phyloP scores from a whole-genome alignment of 1,140 invertebrate species.

The Dysdera silvatica region DNA sequence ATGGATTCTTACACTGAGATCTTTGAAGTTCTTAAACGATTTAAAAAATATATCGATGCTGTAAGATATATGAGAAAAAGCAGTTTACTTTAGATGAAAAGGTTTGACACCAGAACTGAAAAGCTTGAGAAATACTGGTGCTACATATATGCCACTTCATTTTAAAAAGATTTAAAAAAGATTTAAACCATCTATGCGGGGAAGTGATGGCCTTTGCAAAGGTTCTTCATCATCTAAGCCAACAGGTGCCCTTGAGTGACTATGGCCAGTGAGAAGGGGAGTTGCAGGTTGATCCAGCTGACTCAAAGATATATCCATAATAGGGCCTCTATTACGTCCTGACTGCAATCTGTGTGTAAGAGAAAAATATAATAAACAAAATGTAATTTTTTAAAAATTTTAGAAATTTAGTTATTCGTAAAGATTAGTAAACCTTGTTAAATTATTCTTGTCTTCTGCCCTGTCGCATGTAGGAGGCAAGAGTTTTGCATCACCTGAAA shows the following conservation, averaged over 20 bases:
- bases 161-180: too few species aligned
- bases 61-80: background rate
- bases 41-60: background rate
- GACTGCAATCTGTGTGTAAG: constrained; percentile 12
- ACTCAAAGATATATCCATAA: constrained; percentile 56
- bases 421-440: constrained; percentile 29
- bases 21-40: too few species aligned
- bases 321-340: constrained; percentile 56
- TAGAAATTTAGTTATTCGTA: background rate
- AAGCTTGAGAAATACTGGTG: too few species aligned
- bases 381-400: background rate
- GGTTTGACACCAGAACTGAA: too few species aligned
- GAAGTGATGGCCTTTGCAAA: constrained; percentile 74
- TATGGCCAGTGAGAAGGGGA: constrained; percentile 36
- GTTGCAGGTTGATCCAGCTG: constrained; percentile 52
- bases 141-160: too few species aligned
- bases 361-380: background rate
- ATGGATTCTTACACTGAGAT: too few species aligned
- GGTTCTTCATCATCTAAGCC: constrained; percentile 49
- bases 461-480: constrained; percentile 24
- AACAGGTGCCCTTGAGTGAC: constrained; percentile 35
- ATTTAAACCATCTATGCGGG: constrained; percentile 60
- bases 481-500: constrained; percentile 24
- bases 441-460: constrained; percentile 37
- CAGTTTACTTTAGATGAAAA: background rate